Base-by-base conservation (phyloP, 2,888 invertebrate genomes). In the Sinohyriopsis cumingii region DNA sequence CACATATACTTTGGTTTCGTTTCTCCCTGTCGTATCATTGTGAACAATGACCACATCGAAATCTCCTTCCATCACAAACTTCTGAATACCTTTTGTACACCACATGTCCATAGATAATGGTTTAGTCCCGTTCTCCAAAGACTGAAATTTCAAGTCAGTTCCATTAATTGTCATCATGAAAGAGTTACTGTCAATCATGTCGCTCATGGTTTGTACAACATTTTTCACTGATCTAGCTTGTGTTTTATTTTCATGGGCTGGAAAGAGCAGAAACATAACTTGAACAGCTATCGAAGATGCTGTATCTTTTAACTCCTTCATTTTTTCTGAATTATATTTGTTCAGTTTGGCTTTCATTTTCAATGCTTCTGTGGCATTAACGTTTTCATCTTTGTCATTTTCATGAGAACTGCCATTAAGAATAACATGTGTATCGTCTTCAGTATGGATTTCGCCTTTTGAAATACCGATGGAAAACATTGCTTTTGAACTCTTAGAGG, bases 121-220 rank as follows among this genome's bases (percentile, higher is more conserved):
- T 15, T 71, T 62, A 6, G 68, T 68, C 1, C 71, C 62, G 12
- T 76, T 75, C n/a, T 72, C 71, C n/a, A 76, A 59, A 5, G 76
- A 67, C 7, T 80, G 74, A 1, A 84, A 78, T n/a, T 74, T 68
- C n/a, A 83, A 76, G 25, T 76, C 65, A 9, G 83, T 85, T 5
- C 84, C 83, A 63, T 85, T 86, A n/a, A 86, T 63, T 20, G 73
- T 78, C 45, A 86, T 65, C 22, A 67, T 77, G 62, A 86, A 83
- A 18, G 76, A 64, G 12, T 78, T 80, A 20, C 76, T 73, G 6
- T 71, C 54, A 22, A 82, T 76, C 55, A 84, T 59, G 9, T 73
- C 61, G 57, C 72, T 76, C 76, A 86, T 82, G 22, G 67, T 72
- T 25, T 82, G 67, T 15, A 83, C 74, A n/a, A 84, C 67, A 28